These are phyloP conservation scores for Drosophila kanapiae DNA, from an alignment of 1,140 invertebrate genomes.

Conservation along the genomic window DNA sequence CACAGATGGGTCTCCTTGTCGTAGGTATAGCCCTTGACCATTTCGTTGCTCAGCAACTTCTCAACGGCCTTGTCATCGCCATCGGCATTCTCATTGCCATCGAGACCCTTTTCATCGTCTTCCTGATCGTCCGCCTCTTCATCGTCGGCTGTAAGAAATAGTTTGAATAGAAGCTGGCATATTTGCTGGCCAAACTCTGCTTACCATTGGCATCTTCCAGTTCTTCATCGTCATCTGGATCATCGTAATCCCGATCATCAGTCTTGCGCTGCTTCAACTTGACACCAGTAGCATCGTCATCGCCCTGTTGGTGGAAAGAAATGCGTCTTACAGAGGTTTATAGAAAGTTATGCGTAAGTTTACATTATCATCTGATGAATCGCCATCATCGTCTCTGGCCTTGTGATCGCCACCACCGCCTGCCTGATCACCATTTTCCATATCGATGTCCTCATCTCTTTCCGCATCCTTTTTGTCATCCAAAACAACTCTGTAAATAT, in stretches of 20 bases:
- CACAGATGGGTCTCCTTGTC: constrained; percentile 90
- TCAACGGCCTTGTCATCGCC: constrained; percentile 86
- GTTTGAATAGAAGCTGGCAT: neutral
- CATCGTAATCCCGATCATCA: constrained; percentile 92
- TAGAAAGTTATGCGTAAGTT: neutral
- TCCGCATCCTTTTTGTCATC: constrained; percentile 69
- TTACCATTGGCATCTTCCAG: constrained; percentile 84
- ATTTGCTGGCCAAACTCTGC: too few relatives aligned
- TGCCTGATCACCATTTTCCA: constrained; percentile 69
- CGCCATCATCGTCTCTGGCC: constrained; percentile 55
- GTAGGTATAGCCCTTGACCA: constrained; percentile 89
- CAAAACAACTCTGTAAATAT: constrained; percentile 68
- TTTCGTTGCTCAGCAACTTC: constrained; percentile 85
- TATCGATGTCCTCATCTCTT: constrained; percentile 69
- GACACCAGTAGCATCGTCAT: constrained; percentile 87
- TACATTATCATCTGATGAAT: constrained; percentile 87
- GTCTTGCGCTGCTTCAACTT: constrained; percentile 87
- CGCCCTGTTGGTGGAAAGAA: constrained; percentile 73
- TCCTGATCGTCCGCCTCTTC: constrained; percentile 91
- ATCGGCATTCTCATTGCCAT: constrained; percentile 86
- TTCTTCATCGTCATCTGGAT: constrained; percentile 91
- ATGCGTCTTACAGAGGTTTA: neutral
- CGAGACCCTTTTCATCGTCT: constrained; percentile 86
- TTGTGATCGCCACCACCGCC: constrained; percentile 13
- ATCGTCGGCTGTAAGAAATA: constrained; percentile 84